Conservation (phyloP, 2,888 invertebrate species). For the Hemistola chrysoprasaria region DNA sequence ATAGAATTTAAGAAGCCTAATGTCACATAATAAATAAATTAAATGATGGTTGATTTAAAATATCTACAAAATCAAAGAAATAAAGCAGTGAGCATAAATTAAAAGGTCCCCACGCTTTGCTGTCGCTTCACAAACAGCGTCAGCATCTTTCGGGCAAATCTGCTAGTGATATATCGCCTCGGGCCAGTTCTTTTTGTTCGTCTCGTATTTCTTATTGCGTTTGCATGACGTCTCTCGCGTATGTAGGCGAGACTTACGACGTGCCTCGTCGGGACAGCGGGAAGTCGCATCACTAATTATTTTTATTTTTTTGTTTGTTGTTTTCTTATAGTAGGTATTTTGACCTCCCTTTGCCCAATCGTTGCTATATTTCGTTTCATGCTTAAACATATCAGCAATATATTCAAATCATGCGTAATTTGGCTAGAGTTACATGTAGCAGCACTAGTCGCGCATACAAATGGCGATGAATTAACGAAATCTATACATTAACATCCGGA, state of each 20-base stretch:
- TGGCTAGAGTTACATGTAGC: too few species aligned
- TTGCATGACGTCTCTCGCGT: constrained; percentile 48
- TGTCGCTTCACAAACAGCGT: constrained; percentile 42
- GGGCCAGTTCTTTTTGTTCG: constrained; percentile 52
- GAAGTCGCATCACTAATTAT: constrained; percentile 58
- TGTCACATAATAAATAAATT: too few species aligned
- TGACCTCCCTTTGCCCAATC: constrained; percentile 29
- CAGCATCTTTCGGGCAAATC: constrained; percentile 58
- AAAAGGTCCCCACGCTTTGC: constrained; percentile 31
- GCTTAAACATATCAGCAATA: constrained; percentile 1
- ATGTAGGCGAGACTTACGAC: constrained; percentile 54
- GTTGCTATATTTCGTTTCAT: constrained; percentile 29
- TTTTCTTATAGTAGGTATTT: constrained; percentile 15
- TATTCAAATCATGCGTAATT: too few species aligned
- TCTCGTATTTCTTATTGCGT: constrained; percentile 55
- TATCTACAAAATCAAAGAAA: constrained; percentile 17
- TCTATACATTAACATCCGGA: constrained; percentile 40
- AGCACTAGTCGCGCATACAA: too few species aligned
- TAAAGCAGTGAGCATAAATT: constrained; percentile 3
- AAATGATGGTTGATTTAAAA: too few species aligned
- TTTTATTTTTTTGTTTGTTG: constrained; percentile 40
- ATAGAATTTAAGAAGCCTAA: too few species aligned
- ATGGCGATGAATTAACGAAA: neutral
- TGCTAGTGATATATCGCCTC: constrained; percentile 53
- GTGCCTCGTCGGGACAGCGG: constrained; percentile 41